Percentiles rank a stretch among this genome's conserved stretches.
These are phyloP conservation scores for Volucella bombylans DNA, from an alignment of 2,888 invertebrate species.

Conservation along the genomic window DNA sequence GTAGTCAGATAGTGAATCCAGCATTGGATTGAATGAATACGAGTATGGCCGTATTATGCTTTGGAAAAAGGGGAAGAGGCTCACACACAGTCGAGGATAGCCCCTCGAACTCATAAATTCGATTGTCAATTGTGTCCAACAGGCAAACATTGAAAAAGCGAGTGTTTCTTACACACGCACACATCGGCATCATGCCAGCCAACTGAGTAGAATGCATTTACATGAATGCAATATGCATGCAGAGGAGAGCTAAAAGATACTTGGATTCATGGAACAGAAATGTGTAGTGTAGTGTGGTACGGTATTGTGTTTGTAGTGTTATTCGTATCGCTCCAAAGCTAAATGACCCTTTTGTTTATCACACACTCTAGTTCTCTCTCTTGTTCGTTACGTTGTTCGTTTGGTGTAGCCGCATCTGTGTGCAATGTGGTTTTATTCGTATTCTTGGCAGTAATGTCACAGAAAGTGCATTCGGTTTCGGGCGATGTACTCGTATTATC, in stretches of 20 bases:
- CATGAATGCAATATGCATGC: slow-evolving; percentile 15
- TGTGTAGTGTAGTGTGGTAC: too few relatives aligned
- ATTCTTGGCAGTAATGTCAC: slow-evolving; percentile 11
- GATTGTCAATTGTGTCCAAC: slow-evolving; percentile 70
- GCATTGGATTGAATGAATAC: slow-evolving; percentile 24
- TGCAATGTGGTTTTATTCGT: slow-evolving; percentile 1
- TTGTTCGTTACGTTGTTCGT: background rate
- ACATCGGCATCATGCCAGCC: too few relatives aligned
- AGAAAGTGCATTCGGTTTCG: slow-evolving; percentile 40
- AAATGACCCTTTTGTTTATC: slow-evolving; percentile 71
- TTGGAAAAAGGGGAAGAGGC: slow-evolving; percentile 32
- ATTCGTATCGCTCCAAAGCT: slow-evolving; percentile 43
- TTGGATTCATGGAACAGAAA: background rate
- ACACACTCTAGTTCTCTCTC: slow-evolving; percentile 24
- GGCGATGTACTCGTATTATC: background rate
- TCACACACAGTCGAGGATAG: slow-evolving; percentile 16
- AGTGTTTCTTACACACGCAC: too few relatives aligned
- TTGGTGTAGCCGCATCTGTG: slow-evolving; percentile 8
- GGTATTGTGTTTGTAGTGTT: background rate
- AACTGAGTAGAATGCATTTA: slow-evolving; percentile 50
- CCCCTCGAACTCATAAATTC: slow-evolving; percentile 66
- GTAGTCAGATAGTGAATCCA: slow-evolving; percentile 7
- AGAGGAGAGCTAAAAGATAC: too few relatives aligned
- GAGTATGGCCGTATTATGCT: background rate
- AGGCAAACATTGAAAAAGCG: slow-evolving; percentile 38